Evolutionary conservation across 2,888 invertebrate genomes (phyloP).

Genomic region (Ennomos fuscantarius): DNA sequence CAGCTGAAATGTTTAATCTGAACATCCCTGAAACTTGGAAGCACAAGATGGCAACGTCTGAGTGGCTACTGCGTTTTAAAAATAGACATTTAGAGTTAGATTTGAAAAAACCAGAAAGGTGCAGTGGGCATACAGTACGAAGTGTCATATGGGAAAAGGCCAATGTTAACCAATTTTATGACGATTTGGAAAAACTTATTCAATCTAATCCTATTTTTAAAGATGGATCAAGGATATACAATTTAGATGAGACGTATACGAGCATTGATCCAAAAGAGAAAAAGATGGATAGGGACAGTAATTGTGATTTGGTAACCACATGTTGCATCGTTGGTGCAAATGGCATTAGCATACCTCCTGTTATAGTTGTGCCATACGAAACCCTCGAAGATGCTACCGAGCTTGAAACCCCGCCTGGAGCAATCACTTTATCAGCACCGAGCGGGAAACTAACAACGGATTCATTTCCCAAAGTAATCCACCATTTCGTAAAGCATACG

Average conservation of each 20-base stretch:
- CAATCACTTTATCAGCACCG: not conserved
- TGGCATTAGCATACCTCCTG: slow-evolving; percentile 13
- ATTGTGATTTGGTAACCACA: slow-evolving; percentile 3
- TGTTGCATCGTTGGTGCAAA: slow-evolving; percentile 15
- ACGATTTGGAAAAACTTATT: slow-evolving; percentile 9
- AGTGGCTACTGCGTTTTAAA: slow-evolving; percentile 7
- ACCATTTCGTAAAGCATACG: slow-evolving; percentile 16
- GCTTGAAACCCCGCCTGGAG: not conserved
- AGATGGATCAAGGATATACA: slow-evolving; percentile 12
- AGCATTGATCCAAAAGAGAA: not conserved
- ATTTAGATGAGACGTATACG: slow-evolving; percentile 18
- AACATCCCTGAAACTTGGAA: slow-evolving; percentile 16
- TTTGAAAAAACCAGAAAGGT: slow-evolving; percentile 4
- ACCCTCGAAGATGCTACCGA: not conserved
- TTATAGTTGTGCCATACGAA: slow-evolving; percentile 3
- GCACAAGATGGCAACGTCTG: slow-evolving; percentile 4
- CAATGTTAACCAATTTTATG: slow-evolving; percentile 12
- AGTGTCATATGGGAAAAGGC: slow-evolving; percentile 6
- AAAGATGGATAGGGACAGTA: not conserved
- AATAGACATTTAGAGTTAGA: not conserved
- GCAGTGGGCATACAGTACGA: not conserved
- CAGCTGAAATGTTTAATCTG: slow-evolving; percentile 4
- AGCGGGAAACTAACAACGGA: slow-evolving; percentile 3
- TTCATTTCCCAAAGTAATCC: slow-evolving; percentile 11
- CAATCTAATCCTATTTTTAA: not conserved